Evolutionary conservation across 2,888 invertebrate species (phyloP), one percentile per base, ranked within the genome.

Genomic region (Sinodicranocentrus sp.): DNA sequence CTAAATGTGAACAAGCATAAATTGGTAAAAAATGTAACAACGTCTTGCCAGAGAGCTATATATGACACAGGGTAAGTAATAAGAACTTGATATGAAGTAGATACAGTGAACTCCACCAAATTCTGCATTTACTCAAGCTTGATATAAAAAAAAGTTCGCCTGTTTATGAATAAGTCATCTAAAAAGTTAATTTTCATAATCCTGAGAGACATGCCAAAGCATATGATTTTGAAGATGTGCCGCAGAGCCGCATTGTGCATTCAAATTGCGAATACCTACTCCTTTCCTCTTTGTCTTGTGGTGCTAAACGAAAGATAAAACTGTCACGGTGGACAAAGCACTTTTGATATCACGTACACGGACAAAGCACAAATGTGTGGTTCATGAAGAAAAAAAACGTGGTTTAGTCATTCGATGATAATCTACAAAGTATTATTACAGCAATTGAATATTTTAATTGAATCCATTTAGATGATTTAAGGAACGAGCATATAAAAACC

Each of bases 401-500:
- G 8, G 39, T 39, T 39, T 39, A 39, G 72, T 59, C 44, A 39
- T 17, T 6, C 10, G 33, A 3, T 57, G 25, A n/a, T 28, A 61
- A 61, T 61, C 61, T 28, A 2, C 57, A 25, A 1, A 10, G 65
- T 43, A 39, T 39, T 43, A 65, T 65, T 65, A 65, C 63, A 28
- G 8, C 43, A 71, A 52, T 68, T 54, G 67, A 72, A 80, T 72
- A 72, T 80, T 73, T 80, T 73, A 80, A 80, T 80, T 80, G 73
- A 80, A 73, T 67, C 80, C 68, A 73, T 78, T 78, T 17, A 44
- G 52, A 80, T 80, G 80, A 80, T 80, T 73, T 80, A 67, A 26
- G 67, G 17, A 13, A 17, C 3, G 48, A n/a, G 3, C 5, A 17
- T 10, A 17, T 48, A 48, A 39, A 39, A 48, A 10, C 54, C 26